Conservation (phyloP, 1,140 invertebrate genomes). For the Diorhabda sublineata region DNA sequence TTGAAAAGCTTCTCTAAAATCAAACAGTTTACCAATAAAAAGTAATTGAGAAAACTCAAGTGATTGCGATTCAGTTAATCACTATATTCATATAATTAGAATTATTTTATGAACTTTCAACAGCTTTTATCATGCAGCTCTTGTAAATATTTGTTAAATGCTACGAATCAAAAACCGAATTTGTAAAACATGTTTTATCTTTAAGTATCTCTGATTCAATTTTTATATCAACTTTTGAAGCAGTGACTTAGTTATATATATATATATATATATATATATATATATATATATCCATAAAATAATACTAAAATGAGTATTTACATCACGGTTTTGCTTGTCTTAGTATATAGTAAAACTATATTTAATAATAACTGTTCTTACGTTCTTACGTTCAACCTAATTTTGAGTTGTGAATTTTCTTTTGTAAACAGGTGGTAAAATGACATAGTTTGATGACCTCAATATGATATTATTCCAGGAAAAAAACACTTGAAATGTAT, state of each 20-base stretch:
- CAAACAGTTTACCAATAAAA: neutral
- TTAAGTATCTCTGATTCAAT: neutral
- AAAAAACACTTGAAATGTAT: no score
- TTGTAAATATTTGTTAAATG: conserved; percentile 11
- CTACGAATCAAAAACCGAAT: conserved; percentile 5
- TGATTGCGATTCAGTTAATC: no score
- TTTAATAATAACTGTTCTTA: neutral
- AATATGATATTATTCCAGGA: no score
- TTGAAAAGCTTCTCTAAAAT: neutral
- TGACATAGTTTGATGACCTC: no score
- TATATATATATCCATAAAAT: neutral
- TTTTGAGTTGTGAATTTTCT: no score
- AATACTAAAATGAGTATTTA: neutral
- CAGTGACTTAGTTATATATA: neutral
- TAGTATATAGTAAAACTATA: neutral
- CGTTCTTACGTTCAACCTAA: no score
- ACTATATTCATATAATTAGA: neutral
- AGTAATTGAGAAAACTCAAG: neutral
- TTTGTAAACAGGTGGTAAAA: no score
- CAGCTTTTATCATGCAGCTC: conserved; percentile 13
- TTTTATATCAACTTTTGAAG: neutral
- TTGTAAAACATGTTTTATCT: neutral
- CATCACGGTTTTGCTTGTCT: neutral
- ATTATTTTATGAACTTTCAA: conserved; percentile 10
- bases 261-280: no score